Evolutionary conservation across 2,113 vertebrate species (phyloP).

Genomic region (Prietella phreatophila): DNA sequence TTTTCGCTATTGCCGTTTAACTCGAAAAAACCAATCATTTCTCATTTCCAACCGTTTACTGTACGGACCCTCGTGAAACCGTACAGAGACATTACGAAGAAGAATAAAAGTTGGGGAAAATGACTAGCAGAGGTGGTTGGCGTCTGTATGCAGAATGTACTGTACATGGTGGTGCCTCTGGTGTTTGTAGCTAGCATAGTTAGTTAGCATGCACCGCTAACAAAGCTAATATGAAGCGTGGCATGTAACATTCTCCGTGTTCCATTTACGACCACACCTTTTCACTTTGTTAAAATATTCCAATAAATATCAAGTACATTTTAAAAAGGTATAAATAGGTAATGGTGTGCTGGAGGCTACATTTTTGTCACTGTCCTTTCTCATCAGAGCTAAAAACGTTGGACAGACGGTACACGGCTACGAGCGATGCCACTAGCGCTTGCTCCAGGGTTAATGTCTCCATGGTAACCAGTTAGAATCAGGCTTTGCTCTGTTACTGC

Average conservation of each 20-base stretch:
- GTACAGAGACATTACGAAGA: background rate
- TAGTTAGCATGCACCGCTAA: background rate
- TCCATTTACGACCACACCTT: background rate
- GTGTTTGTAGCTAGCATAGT: background rate
- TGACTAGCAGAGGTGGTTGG: too few relatives aligned
- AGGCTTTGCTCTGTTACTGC: background rate
- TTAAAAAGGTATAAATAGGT: background rate
- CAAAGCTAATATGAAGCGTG: background rate
- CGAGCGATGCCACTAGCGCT: background rate
- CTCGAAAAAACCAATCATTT: too few relatives aligned
- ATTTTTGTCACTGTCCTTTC: background rate
- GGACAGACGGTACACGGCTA: too few relatives aligned
- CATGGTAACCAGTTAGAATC: background rate
- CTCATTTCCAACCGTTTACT: background rate
- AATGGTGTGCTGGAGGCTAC: background rate
- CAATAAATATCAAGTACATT: background rate
- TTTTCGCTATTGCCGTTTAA: background rate
- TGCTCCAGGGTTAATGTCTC: background rate
- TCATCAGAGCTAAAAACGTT: background rate
- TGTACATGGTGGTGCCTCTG: background rate
- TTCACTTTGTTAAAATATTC: background rate
- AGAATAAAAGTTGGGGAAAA: background rate
- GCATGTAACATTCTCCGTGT: background rate
- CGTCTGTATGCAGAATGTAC: too few relatives aligned
- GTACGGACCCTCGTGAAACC: background rate